Evolutionary conservation across 2,888 invertebrate species (phyloP).

Genomic region (Andrena dorsata): DNA sequence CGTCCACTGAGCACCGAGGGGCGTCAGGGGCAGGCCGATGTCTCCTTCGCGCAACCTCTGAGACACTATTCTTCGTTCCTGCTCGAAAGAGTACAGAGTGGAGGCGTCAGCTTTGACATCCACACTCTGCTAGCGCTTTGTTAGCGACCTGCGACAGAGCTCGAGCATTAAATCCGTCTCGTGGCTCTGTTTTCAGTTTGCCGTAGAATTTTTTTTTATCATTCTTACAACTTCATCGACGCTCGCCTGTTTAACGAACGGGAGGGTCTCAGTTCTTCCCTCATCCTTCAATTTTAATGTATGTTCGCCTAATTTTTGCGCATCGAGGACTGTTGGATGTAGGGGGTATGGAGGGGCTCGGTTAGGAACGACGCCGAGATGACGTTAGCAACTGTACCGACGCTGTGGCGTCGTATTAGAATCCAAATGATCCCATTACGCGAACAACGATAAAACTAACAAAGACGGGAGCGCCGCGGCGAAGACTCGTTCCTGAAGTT

Average conservation of each 20-base stretch:
- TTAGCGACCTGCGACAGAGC: neutral
- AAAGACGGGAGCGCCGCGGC: constrained; percentile 72
- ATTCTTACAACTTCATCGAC: neutral
- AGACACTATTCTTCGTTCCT: constrained; percentile 46
- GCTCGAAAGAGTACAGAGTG: constrained; percentile 17
- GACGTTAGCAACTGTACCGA: constrained; percentile 72
- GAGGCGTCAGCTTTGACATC: constrained; percentile 47
- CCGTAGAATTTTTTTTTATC: neutral
- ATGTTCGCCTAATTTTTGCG: constrained; percentile 22
- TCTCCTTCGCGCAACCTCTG: constrained; percentile 45
- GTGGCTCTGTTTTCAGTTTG: neutral
- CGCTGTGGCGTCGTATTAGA: constrained; percentile 75
- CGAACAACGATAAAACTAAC: constrained; percentile 80
- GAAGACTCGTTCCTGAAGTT: constrained; percentile 76
- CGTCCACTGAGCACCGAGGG: constrained; percentile 29
- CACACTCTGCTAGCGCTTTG: constrained; percentile 31
- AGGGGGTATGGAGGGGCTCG: constrained; percentile 7
- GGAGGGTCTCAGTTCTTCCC: neutral
- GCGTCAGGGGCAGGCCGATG: constrained; percentile 34
- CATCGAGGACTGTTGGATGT: neutral
- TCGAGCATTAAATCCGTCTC: constrained; percentile 3
- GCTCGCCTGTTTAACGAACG: neutral
- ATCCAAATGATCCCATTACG: constrained; percentile 79
- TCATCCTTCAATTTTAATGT: neutral
- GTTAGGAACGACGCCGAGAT: constrained; percentile 60